Conservation (phyloP, 1,140 invertebrate genomes). For the Magallana ariakensis region DNA sequence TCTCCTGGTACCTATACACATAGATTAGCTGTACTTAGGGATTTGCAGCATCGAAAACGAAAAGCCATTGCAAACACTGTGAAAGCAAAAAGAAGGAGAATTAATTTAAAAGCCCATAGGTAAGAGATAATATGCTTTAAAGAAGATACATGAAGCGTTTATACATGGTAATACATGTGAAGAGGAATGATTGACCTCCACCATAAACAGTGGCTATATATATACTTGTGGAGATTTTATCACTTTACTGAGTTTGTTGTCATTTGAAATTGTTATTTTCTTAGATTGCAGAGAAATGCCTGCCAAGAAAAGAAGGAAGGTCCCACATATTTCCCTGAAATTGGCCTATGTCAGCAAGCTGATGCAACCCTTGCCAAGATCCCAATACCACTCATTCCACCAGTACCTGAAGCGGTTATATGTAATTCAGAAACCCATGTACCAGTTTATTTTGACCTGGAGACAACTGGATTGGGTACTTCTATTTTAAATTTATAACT, state of each 20-base stretch:
- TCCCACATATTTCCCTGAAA: not conserved
- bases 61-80: not conserved
- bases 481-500: not conserved
- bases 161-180: too few species aligned
- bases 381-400: not conserved
- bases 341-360: not conserved
- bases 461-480: not conserved
- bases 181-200: too few species aligned
- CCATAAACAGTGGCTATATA: too few species aligned
- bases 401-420: not conserved
- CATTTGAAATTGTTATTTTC: not conserved
- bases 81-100: slow-evolving; percentile 6
- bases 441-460: not conserved
- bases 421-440: not conserved
- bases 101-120: not conserved
- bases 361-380: not conserved
- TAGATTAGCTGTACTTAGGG: slow-evolving; percentile 2
- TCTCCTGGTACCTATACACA: not conserved
- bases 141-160: too few species aligned
- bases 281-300: not conserved
- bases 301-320: not conserved
- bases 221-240: too few species aligned
- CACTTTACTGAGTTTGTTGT: not conserved
- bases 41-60: slow-evolving; percentile 11
- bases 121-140: not conserved